Conservation (phyloP, 2,113 vertebrate species). For the Microtus pennsylvanicus region DNA sequence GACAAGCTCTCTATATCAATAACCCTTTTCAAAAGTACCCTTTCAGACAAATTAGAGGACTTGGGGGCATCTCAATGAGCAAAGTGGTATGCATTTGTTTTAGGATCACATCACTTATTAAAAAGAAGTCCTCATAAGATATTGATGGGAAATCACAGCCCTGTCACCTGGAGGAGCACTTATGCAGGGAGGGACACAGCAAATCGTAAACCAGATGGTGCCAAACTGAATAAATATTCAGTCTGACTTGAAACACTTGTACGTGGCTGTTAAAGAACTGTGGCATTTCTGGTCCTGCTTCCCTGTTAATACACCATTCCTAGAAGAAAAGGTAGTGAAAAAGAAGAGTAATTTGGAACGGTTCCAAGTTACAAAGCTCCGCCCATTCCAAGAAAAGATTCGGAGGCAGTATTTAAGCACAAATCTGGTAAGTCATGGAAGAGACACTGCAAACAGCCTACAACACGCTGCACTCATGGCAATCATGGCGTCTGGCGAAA, state of each 20-base stretch:
- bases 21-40: conserved; percentile 15
- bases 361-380: conserved; percentile 97
- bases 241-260: conserved; percentile 96
- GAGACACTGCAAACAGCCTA: conserved; percentile 98
- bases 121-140: neutral
- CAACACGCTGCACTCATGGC: conserved; percentile 97
- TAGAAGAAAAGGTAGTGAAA: conserved; percentile 99
- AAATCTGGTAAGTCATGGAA: conserved; percentile 97
- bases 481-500: conserved; percentile 95
- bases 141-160: neutral
- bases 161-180: no score
- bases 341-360: conserved; percentile 98
- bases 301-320: conserved; percentile 96
- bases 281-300: conserved; percentile 99
- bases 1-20: neutral
- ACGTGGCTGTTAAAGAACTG: conserved; percentile 95
- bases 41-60: neutral
- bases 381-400: conserved; percentile 97
- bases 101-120: neutral
- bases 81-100: neutral
- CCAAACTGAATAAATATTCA: conserved; percentile 92
- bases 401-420: conserved; percentile 96
- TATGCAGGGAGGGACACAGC: no score
- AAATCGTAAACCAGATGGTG: conserved; percentile 89
- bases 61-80: neutral